A percentile compares a stretch with the other conserved stretches of the same genome.
phyloP scores from a whole-genome alignment of 2,888 invertebrate species.

The Anthrax anthrax region DNA sequence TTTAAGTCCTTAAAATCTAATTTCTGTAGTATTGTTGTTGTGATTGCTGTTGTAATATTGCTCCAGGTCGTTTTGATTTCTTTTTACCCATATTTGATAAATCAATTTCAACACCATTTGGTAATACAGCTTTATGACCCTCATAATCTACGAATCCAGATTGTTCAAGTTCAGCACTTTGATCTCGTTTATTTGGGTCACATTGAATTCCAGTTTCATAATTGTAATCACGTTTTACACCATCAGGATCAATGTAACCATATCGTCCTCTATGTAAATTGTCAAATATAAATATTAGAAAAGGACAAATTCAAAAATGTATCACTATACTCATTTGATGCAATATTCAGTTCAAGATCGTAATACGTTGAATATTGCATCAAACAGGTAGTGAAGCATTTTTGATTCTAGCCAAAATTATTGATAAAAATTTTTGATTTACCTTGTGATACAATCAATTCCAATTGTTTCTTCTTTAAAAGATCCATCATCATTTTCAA shows the following conservation, averaged over 20 bases:
- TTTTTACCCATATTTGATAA: slow-evolving; percentile 52
- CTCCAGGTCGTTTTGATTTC: slow-evolving; percentile 50
- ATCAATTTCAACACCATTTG: slow-evolving; percentile 57
- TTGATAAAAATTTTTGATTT: slow-evolving; percentile 11
- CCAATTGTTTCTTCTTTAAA: slow-evolving; percentile 77
- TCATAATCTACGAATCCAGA: slow-evolving; percentile 59
- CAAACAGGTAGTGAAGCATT: no score
- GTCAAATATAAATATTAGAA: not conserved
- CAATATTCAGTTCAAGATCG: not conserved
- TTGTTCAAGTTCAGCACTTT: slow-evolving; percentile 37
- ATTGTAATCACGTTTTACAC: slow-evolving; percentile 62
- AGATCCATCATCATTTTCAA: slow-evolving; percentile 75
- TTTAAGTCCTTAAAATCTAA: not conserved
- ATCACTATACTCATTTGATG: not conserved
- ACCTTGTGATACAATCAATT: slow-evolving; percentile 53
- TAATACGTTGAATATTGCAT: no score
- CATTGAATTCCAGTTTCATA: slow-evolving; percentile 67
- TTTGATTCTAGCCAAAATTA: not conserved
- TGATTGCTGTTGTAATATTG: slow-evolving; percentile 16
- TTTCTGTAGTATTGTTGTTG: slow-evolving; percentile 13
- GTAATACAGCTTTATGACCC: slow-evolving; percentile 55
- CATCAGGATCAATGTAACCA: slow-evolving; percentile 74
- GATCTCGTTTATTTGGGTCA: slow-evolving; percentile 35
- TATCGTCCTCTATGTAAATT: slow-evolving; percentile 56
- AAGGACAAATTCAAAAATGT: no score